Conservation (phyloP, 2,797 vertebrate species). For the Acrossocheilus wenchowensis region DNA sequence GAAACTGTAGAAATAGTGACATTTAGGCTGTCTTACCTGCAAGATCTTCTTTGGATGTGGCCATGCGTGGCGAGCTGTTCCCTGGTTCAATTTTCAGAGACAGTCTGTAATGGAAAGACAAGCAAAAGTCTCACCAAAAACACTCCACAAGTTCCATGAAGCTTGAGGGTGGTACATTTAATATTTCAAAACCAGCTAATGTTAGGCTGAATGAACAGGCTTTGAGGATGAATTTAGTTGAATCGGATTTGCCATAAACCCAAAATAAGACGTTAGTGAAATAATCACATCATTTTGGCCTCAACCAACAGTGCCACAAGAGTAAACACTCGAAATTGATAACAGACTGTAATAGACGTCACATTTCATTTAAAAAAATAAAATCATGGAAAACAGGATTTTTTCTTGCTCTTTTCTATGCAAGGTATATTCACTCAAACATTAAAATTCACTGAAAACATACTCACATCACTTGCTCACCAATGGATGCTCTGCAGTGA, state of each 20-base stretch:
- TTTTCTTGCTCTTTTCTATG: background rate
- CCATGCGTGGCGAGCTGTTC: constrained; percentile 90
- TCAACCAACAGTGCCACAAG: background rate
- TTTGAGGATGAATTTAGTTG: constrained; percentile 12
- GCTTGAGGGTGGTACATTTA: background rate
- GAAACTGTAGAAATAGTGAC: background rate
- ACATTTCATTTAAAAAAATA: background rate
- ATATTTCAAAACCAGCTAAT: constrained; percentile 20
- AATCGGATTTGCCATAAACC: background rate
- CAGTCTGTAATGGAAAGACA: constrained; percentile 78
- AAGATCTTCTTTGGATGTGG: constrained; percentile 93
- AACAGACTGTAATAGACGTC: background rate
- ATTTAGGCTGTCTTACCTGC: constrained; percentile 79
- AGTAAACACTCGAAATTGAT: background rate
- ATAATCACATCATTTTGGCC: background rate
- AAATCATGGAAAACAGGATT: background rate
- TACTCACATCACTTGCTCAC: background rate
- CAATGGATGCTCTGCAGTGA: background rate
- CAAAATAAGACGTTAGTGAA: background rate
- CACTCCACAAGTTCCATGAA: background rate
- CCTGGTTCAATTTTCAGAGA: constrained; percentile 93
- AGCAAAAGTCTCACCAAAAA: background rate
- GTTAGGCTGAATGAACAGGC: background rate
- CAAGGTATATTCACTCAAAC: background rate
- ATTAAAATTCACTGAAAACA: background rate